Base-by-base conservation (phyloP, 1,140 invertebrate species). In the Camponotus vicinus region DNA sequence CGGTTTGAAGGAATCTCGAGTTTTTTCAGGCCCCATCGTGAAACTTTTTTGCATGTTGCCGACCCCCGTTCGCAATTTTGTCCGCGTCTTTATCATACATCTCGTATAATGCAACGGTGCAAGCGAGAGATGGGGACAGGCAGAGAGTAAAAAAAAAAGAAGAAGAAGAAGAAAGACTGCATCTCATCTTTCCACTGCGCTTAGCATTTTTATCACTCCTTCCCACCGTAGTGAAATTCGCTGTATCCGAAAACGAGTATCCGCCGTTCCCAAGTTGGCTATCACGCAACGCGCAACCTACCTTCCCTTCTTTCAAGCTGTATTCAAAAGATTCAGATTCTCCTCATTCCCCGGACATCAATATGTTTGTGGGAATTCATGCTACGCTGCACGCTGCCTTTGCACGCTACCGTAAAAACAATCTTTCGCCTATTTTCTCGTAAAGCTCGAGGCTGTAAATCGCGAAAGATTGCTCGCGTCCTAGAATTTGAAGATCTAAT, bases 201-300 rank as follows among this genome's bases (percentile, higher is more conserved):
- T 88, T 88, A 85, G 86, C 71, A 88, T 88, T 88, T 88, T 85
- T 78, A 88, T 88, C 71, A 71, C 15, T 37, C 37, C 57, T 85
- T 63, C 57, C 67, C 87, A 59, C 70, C 37, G 49, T 27, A 15
- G n/a, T 64, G 57, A 86, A 88, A 88, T 88, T 88, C 49, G 71
- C 55, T 45, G 69, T 77, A 67, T 86, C 86, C 66, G 32, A 78
- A 57, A 88, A 52, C 32, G 49, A 64, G 66, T 21, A 52, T 18
- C 52, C 32, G 52, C 11, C 64, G 37, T 49, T 77, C 63, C 64
- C 70, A 45, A 66, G 86, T 85, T 78, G 75, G 37, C 83, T 55
- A 70, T 86, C 69, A 73, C 61, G 52, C 73, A 55, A 73, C 66
- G 49, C 15, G 15, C 49, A 64, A 32, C 32, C 32, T 21, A 80